Evolutionary conservation across 2,888 invertebrate species (phyloP).

Genomic region (Crepidodera aurea): DNA sequence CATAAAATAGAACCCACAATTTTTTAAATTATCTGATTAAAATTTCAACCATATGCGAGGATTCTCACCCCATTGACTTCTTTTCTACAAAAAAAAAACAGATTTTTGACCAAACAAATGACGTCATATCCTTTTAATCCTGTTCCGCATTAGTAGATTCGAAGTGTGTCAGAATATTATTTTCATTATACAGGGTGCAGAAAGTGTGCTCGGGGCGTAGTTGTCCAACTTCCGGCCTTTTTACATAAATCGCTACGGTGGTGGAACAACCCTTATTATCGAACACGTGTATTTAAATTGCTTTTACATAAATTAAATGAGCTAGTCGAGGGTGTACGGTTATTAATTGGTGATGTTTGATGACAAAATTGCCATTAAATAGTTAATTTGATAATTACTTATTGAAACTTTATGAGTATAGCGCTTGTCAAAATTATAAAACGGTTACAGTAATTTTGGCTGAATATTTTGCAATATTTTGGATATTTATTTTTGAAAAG

Average conservation of each 20-base stretch:
- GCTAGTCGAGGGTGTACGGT: conserved; percentile 23
- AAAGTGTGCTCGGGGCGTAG: conserved; percentile 47
- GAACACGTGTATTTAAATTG: conserved; percentile 45
- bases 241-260: conserved; percentile 40
- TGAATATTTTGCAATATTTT: too few species aligned
- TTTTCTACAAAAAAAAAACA: conserved; percentile 1
- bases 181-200: conserved; percentile 31
- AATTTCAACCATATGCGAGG: not conserved
- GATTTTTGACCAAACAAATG: conserved; percentile 13
- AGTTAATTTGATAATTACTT: conserved; percentile 8
- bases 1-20: too few species aligned
- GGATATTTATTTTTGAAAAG: too few species aligned
- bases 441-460: too few species aligned
- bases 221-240: conserved; percentile 44
- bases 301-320: conserved; percentile 33
- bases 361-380: conserved; percentile 11
- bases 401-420: not conserved
- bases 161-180: conserved; percentile 33
- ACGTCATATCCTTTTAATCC: conserved; percentile 25
- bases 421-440: too few species aligned
- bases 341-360: conserved; percentile 20
- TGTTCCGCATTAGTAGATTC: conserved; percentile 32
- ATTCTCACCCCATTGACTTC: conserved; percentile 4
- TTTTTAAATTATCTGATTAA: not conserved
- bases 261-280: conserved; percentile 43